These are phyloP conservation scores for Coryphaenoides rupestris DNA, from an alignment of 2,113 vertebrate genomes.

Conservation along the genomic window DNA sequence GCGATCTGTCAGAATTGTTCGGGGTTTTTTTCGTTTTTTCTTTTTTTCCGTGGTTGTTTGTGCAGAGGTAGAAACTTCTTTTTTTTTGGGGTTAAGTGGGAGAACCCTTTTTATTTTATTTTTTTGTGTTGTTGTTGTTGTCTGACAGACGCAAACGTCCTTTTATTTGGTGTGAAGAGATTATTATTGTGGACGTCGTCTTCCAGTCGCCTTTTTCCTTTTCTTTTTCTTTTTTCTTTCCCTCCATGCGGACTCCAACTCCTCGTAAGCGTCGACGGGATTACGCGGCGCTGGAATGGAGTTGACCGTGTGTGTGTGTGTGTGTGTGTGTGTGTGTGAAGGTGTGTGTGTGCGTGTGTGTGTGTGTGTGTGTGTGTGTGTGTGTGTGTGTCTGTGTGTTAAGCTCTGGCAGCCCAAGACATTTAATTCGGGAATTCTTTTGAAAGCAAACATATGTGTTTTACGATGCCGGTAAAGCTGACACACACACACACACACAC, in stretches of 20 bases:
- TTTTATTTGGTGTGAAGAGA: conserved; percentile 98
- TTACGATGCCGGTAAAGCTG: neutral
- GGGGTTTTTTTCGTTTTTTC: no score
- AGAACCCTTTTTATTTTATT: conserved; percentile 78
- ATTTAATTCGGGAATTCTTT: conserved; percentile 4
- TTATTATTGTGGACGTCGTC: conserved; percentile 88
- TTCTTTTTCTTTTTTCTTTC: conserved; percentile 39
- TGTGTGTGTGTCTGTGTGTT: conserved; percentile 32
- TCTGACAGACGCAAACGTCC: conserved; percentile 88
- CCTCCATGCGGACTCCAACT: conserved; percentile 92
- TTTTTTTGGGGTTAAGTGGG: conserved; percentile 96
- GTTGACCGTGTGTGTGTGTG: conserved; percentile 75
- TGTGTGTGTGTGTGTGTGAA: conserved; percentile 75
- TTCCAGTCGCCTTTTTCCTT: conserved; percentile 94
- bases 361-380: conserved; percentile 69
- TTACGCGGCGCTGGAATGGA: conserved; percentile 77
- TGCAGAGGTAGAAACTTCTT: conserved; percentile 99
- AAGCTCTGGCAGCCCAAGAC: neutral
- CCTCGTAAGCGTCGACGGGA: conserved; percentile 83
- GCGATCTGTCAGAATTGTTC: conserved; percentile 94
- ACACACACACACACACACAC: neutral
- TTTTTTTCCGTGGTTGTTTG: conserved; percentile 77
- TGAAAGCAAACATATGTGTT: neutral
- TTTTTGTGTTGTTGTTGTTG: conserved; percentile 57
- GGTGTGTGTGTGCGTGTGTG: conserved; percentile 72